Conservation (phyloP, 2,797 vertebrate species). For the Argya squamiceps region DNA sequence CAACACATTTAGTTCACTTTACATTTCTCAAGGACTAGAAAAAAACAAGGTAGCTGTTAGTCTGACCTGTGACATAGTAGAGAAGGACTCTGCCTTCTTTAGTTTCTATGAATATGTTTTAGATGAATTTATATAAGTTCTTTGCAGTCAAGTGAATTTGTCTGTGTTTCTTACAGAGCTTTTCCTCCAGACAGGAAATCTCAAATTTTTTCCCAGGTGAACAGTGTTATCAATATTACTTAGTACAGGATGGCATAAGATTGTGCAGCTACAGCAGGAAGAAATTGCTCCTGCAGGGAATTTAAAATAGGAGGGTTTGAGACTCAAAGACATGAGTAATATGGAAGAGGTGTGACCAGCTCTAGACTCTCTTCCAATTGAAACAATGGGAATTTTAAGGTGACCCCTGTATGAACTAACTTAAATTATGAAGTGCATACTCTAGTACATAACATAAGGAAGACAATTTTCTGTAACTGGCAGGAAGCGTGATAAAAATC, state of each 20-base stretch:
- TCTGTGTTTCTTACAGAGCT: neutral
- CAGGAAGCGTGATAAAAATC: neutral
- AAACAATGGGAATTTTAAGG: neutral
- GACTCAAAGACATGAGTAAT: neutral
- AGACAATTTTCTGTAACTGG: conserved; percentile 21
- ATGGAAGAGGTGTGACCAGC: neutral
- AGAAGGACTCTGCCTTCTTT: neutral
- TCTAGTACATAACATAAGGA: neutral
- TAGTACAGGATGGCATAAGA: neutral
- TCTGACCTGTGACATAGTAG: neutral
- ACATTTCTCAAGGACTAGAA: neutral
- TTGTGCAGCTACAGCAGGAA: neutral
- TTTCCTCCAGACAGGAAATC: neutral
- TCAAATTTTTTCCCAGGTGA: neutral
- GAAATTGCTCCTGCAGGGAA: neutral
- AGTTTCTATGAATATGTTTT: neutral
- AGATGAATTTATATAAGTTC: neutral
- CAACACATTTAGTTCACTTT: neutral
- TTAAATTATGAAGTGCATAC: conserved; percentile 1
- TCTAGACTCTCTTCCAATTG: neutral
- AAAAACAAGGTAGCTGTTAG: neutral
- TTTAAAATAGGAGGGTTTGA: neutral
- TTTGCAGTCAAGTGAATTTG: neutral
- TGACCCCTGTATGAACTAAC: neutral
- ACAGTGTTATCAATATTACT: conserved; percentile 2